Evolutionary conservation across 2,888 invertebrate genomes (phyloP).

Genomic region (Pseudococcus viburni): DNA sequence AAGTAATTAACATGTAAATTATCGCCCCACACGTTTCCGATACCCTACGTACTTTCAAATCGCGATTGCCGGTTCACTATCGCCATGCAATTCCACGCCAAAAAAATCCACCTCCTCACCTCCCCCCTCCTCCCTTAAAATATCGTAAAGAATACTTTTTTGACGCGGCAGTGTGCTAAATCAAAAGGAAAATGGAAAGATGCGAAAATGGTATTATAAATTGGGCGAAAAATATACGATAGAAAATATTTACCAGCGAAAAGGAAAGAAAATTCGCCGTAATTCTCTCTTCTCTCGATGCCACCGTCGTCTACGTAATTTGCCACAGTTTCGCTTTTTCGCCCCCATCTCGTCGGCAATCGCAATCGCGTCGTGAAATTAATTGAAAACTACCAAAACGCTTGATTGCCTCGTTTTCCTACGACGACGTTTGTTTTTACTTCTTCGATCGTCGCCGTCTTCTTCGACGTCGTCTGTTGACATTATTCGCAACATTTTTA

Average conservation of each 20-base stretch:
- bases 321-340: background rate
- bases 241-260: slow-evolving; percentile 24
- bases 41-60: background rate
- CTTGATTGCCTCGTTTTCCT: slow-evolving; percentile 30
- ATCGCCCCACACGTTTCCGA: background rate
- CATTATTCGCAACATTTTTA: background rate
- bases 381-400: slow-evolving; percentile 26
- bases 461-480: background rate
- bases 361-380: slow-evolving; percentile 23
- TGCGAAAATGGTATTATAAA: slow-evolving; percentile 3
- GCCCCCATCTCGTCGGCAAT: background rate
- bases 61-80: background rate
- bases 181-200: slow-evolving; percentile 1
- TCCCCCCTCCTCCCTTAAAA: too few relatives aligned
- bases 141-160: background rate
- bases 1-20: slow-evolving; percentile 47
- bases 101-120: background rate
- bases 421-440: background rate
- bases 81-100: background rate
- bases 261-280: background rate
- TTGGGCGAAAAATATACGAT: slow-evolving; percentile 22
- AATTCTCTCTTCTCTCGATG: background rate
- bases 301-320: background rate
- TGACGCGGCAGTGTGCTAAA: background rate
- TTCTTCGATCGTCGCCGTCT: background rate